Conservation (phyloP, 64 coral and sea anemone species). For the Acropora tenuis region DNA sequence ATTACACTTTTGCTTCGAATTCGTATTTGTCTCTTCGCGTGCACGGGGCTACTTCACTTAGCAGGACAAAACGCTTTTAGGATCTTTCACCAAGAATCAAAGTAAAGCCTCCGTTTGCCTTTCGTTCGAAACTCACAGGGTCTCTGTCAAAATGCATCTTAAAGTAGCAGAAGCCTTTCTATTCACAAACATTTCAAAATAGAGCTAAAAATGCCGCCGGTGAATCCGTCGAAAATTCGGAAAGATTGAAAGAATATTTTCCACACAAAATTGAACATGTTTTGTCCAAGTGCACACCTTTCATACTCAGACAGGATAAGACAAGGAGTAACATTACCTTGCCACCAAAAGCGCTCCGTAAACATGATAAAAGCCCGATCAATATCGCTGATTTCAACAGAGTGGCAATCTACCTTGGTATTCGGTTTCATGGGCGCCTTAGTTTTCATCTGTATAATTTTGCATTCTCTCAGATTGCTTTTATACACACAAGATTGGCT, state of each 20-base stretch:
- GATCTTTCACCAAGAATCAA: no score
- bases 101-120: no score
- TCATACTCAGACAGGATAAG: background rate
- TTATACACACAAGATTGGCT: background rate
- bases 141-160: background rate
- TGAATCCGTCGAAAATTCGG: no score
- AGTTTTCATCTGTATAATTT: background rate
- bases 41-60: no score
- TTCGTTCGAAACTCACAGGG: no score
- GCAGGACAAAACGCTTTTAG: no score
- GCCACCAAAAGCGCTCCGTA: background rate
- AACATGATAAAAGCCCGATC: background rate
- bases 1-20: no score
- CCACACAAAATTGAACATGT: no score
- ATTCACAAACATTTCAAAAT: background rate
- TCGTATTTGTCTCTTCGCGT: no score
- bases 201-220: background rate
- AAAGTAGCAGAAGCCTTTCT: background rate
- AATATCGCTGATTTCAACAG: background rate
- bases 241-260: no score
- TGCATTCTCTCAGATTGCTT: background rate
- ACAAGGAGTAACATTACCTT: background rate
- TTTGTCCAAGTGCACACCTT: background rate
- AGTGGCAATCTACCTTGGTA: background rate
- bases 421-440: background rate